A percentile compares a stretch with the other conserved stretches of the same genome.
phyloP scores from a whole-genome alignment of 2,113 vertebrate species.

The Pachyramphus minor region DNA sequence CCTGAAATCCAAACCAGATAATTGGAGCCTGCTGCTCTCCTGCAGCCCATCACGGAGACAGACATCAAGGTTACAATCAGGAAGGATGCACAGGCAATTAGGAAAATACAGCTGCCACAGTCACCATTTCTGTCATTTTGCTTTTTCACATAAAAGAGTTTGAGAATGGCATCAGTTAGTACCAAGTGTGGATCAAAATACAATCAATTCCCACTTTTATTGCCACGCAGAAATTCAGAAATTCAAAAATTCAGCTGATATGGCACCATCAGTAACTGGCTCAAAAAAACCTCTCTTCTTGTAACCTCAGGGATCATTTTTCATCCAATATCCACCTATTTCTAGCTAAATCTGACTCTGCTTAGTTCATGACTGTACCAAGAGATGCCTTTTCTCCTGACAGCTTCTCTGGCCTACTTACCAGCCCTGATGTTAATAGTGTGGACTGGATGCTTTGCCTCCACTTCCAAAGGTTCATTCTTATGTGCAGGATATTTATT shows the following conservation, averaged over 20 bases:
- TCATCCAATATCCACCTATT: background rate
- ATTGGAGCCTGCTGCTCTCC: background rate
- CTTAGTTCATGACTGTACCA: background rate
- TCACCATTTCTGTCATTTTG: background rate
- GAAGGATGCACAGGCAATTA: background rate
- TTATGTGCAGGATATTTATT: background rate
- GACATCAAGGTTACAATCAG: background rate
- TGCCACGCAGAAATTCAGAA: background rate
- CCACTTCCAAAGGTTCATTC: background rate
- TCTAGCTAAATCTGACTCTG: background rate
- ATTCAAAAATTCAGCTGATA: background rate
- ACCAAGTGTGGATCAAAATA: background rate
- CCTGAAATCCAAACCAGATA: background rate
- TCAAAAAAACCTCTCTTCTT: background rate
- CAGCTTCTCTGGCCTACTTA: background rate
- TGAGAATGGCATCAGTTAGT: background rate
- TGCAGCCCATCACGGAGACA: accelerated
- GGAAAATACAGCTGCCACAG: background rate
- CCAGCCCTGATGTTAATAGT: background rate
- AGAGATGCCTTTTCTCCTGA: background rate
- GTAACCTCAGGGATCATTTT: background rate
- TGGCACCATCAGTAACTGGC: background rate
- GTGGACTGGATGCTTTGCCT: background rate
- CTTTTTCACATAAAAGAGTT: background rate
- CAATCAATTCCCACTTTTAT: background rate